A percentile compares a stretch with the other conserved stretches of the same genome.
phyloP scores from a whole-genome alignment of 1,140 invertebrate genomes.

The Zaprionus tsacasi region DNA sequence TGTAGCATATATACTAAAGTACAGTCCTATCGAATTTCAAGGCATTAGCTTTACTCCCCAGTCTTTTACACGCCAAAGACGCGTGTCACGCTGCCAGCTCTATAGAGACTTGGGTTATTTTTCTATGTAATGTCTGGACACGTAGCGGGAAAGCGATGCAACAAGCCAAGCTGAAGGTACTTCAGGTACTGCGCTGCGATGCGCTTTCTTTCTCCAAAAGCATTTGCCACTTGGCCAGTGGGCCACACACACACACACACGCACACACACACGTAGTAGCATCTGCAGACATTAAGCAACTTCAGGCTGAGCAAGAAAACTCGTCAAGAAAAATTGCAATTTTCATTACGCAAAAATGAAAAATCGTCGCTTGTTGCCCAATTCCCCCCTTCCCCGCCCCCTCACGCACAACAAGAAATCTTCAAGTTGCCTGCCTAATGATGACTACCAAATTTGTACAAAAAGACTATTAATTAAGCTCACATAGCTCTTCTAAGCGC shows the following conservation, averaged over 20 bases:
- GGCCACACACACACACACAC: constrained; percentile 30
- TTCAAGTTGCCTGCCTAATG: constrained; percentile 25
- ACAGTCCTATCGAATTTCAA: background rate
- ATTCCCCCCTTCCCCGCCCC: constrained; percentile 6
- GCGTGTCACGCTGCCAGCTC: constrained; percentile 14
- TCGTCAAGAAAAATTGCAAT: constrained; percentile 38
- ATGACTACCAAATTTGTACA: constrained; percentile 61
- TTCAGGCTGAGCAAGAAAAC: constrained; percentile 8
- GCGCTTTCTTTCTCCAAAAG: constrained; percentile 42
- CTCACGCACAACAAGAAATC: constrained; percentile 1
- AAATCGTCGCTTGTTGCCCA: constrained; percentile 18
- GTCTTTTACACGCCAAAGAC: background rate
- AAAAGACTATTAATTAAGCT: constrained; percentile 56
- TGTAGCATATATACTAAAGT: background rate
- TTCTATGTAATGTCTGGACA: constrained; percentile 39
- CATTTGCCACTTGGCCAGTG: constrained; percentile 43
- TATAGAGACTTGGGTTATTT: constrained; percentile 22
- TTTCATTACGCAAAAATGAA: constrained; percentile 48
- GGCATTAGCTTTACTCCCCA: background rate
- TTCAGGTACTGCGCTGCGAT: background rate
- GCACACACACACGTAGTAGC: background rate
- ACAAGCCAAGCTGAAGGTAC: constrained; percentile 18
- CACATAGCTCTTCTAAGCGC: background rate
- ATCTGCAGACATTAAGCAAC: constrained; percentile 35
- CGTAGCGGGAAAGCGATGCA: constrained; percentile 35